Percentiles rank a stretch among this genome's conserved stretches.
phyloP scores from a whole-genome alignment of 1,140 invertebrate species.

The Chrysopa pallens region DNA sequence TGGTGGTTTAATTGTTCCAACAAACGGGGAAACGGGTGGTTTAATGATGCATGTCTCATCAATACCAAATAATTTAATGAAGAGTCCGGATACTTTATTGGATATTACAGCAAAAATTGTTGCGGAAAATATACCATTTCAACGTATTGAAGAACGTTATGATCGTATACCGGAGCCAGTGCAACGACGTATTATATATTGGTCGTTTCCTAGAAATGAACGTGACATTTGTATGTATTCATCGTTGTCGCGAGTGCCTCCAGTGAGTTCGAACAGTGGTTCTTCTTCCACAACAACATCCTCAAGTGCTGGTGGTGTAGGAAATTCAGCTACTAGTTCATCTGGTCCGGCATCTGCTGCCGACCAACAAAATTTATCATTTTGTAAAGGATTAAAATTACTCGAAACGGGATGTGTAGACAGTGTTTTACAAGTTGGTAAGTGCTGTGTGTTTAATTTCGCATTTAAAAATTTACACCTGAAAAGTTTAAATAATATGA shows the following conservation, averaged over 20 bases:
- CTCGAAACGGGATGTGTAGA: conserved; percentile 62
- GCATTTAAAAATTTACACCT: too few relatives aligned
- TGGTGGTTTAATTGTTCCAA: too few relatives aligned
- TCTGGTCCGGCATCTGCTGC: conserved; percentile 11
- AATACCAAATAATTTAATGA: too few relatives aligned
- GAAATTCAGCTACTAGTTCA: background rate
- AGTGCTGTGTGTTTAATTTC: conserved; percentile 23
- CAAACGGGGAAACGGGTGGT: too few relatives aligned
- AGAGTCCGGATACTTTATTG: conserved; percentile 40
- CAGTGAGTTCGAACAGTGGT: conserved; percentile 16
- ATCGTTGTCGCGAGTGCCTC: conserved; percentile 47
- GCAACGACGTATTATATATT: conserved; percentile 70
- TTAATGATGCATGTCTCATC: too few relatives aligned
- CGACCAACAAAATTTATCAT: conserved; percentile 62
- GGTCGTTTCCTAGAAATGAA: conserved; percentile 75
- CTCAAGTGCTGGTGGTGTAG: background rate
- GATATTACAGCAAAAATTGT: conserved; percentile 71
- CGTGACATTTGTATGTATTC: conserved; percentile 80
- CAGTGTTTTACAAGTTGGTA: conserved; percentile 76
- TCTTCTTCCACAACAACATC: conserved; percentile 3
- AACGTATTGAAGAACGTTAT: conserved; percentile 70
- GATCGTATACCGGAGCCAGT: conserved; percentile 75
- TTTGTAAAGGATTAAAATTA: conserved; percentile 67
- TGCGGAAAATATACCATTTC: conserved; percentile 68
- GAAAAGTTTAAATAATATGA: too few relatives aligned